Evolutionary conservation across 92 coral and sea anemone genomes (phyloP).

Genomic region (Phymanthus crucifer): DNA sequence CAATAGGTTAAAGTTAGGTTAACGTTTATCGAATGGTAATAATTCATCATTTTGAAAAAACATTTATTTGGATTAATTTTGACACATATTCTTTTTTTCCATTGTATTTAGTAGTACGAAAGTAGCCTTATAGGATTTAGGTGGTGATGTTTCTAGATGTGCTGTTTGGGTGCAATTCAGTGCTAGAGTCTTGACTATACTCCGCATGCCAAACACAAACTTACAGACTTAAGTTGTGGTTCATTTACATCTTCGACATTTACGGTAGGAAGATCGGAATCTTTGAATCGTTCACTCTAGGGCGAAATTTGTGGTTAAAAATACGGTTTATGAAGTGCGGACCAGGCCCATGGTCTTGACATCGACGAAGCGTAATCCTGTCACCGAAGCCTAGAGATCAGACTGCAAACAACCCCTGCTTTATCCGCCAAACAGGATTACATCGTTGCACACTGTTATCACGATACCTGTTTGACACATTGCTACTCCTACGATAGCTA

Average conservation of each 20-base stretch:
- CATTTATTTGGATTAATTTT: no score
- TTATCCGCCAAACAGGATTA: no score
- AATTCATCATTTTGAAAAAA: no score
- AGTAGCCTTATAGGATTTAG: no score
- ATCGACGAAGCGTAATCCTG: neutral
- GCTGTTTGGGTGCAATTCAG: neutral
- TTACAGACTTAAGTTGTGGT: neutral
- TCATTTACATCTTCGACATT: neutral
- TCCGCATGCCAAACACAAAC: neutral
- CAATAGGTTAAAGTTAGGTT: no score
- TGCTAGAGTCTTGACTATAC: neutral
- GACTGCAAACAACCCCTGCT: no score
- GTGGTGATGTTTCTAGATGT: neutral
- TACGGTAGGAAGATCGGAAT: conserved; percentile 1
- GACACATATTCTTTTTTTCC: no score
- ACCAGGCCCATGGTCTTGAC: neutral
- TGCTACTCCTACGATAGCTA: no score
- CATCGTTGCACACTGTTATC: no score
- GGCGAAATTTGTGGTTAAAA: neutral
- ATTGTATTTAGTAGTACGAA: no score
- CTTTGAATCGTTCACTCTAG: neutral
- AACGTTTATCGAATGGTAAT: no score
- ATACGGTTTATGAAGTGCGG: neutral
- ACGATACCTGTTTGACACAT: no score
- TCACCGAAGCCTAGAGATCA: neutral